Evolutionary conservation across 1,140 invertebrate species (phyloP).

Genomic region (silkworm (Bombyx mori)): ASM3026992v2 NC_085110.1:3277501-3278000

Average conservation of each 20-base stretch:
- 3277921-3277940: too few relatives aligned
- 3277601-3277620: slow-evolving; percentile 31
- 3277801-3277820: too few relatives aligned
- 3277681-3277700: slow-evolving; percentile 30
- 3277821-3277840: too few relatives aligned
- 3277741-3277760: background rate
- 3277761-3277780: background rate
- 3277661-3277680: slow-evolving; percentile 28
- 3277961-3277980: too few relatives aligned
- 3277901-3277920: too few relatives aligned
- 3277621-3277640: slow-evolving; percentile 33
- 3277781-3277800: background rate
- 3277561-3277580: background rate
- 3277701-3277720: slow-evolving; percentile 23
- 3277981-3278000: too few relatives aligned
- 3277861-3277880: too few relatives aligned
- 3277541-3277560: background rate
- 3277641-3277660: slow-evolving; percentile 33
- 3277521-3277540: background rate
- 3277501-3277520: too few relatives aligned
- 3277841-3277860: too few relatives aligned
- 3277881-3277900: too few relatives aligned
- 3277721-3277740: slow-evolving; percentile 27
- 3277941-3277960: too few relatives aligned
- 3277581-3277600: slow-evolving; percentile 20